Evolutionary conservation across 2,113 vertebrate species (phyloP).

Genomic region (Lonchura striata): DNA sequence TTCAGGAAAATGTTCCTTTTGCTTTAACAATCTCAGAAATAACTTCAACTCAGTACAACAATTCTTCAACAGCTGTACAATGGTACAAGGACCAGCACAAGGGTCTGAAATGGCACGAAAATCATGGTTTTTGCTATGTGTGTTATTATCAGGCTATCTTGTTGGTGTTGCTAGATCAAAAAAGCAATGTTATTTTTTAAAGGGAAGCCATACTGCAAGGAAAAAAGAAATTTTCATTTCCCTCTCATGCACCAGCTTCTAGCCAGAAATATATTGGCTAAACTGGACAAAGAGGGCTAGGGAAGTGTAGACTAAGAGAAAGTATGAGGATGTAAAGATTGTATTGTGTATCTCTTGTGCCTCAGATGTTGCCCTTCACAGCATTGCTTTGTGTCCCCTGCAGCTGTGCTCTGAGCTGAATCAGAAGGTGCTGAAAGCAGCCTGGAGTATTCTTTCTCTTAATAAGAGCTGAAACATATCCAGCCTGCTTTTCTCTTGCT

Average conservation of each 20-base stretch:
- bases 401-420: neutral
- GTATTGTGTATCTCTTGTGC: neutral
- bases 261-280: neutral
- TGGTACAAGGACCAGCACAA: neutral
- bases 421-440: neutral
- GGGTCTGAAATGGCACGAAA: neutral
- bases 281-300: neutral
- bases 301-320: neutral
- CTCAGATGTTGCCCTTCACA: neutral
- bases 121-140: neutral
- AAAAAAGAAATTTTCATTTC: neutral
- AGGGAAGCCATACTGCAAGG: neutral
- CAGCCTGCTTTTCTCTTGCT: neutral
- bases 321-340: neutral
- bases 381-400: neutral
- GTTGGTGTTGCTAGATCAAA: neutral
- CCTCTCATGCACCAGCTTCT: neutral
- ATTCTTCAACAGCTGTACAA: neutral
- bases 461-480: neutral
- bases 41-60: neutral
- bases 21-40: neutral
- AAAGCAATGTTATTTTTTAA: neutral
- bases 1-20: neutral
- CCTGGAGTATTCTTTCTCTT: neutral
- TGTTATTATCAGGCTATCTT: neutral